Evolutionary conservation across 2,113 vertebrate genomes (phyloP), one percentile per base, ranked within the genome.

Genomic region (Macroglossus sobrinus): DNA sequence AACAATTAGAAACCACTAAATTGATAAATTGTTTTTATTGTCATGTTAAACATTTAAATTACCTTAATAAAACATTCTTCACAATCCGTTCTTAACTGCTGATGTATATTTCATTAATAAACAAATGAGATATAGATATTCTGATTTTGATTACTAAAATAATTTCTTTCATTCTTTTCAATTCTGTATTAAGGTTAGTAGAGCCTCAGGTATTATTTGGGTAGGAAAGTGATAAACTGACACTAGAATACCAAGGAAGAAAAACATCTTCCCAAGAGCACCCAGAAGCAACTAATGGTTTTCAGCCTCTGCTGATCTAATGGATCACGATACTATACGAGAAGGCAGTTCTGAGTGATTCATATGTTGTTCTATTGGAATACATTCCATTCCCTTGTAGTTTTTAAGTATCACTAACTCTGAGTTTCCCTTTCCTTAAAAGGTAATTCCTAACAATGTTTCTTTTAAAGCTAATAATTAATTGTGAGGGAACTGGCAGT

Each of bases 401-500:
- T 55, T 97, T 97, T 97, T 97, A 97, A 97, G 82, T 64, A 82
- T 84, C 88, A 76, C 93, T 98, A 97, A 96, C 93, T 94, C 75
- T 95, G 81, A 0, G 80, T 98, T 98, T 97, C 91, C 95, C 92
- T 75, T 97, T 97, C 90, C 94, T 97, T 97, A 97, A 98, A 98
- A 97, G 84, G 84, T 78, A 81, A 1, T 95, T 98, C 95, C 93
- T 98, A 98, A 89, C 82, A 97, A 45, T 86, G 40, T 97, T 98
- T 97, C 91, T 96, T 97, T 98, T 97, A 97, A 97, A 98, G 78
- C 75, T 97, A 97, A 94, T 97, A 96, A 98, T 97, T 97, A 97
- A 94, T 61, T 97, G 55, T 72, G 35, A 98, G 97, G 96, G 95
- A 97, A 81, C 57, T 86, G 45, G 95, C 85, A 89, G 82, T 57